Base-by-base conservation (phyloP, 1,140 invertebrate species). In the Vanessa tameamea region DNA sequence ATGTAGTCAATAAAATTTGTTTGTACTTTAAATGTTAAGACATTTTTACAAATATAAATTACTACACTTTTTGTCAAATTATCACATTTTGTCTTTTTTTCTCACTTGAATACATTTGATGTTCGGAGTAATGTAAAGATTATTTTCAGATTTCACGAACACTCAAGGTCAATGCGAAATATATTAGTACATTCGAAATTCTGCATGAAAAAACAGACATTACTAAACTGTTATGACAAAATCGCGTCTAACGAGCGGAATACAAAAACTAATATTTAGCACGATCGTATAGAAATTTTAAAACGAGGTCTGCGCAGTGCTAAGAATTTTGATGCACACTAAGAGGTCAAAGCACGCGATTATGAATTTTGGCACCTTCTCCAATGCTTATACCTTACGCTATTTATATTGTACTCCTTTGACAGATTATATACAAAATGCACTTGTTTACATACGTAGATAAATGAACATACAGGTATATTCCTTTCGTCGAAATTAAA, bases 251-350 rank as follows among this genome's bases (percentile, higher is more conserved):
- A 31, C 48, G 13, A 51, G 13, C 14, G 13, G 12, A n/a, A 6
- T 12, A 5, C 48, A 12, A 59, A 50, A 16, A 65, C 7, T 26
- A 50, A 51, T 23, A 50, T 50, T 50, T 31, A 66, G 48, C 48
- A 26, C 23, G 26, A 61, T 31, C 5, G 23, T 51, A 3, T 61
- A 43, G 63, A 66, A 26, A 72, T 23, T 64, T 47, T 1, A 72
- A 72, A 86, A 79, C 78, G 84, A 76, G 81, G 79, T 85, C 82
- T 85, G 77, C 84, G 83, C 83, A 86, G 57, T 79, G 72, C 81
- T 78, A 71, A 69, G 79, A 79, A 85, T 84, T 75, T 65, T 80
- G 84, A 87, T 87, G 78, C 68, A 63, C 43, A 31, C 71, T 14
- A 78, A 70, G 78, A 85, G 87, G 87, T 89, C 87, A 87, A 88